These are phyloP conservation scores for Hydractinia symbiolongicarpus DNA, from an alignment of 30 jellyfish, hydroid and myxozoan genomes.

Conservation along the genomic window DNA sequence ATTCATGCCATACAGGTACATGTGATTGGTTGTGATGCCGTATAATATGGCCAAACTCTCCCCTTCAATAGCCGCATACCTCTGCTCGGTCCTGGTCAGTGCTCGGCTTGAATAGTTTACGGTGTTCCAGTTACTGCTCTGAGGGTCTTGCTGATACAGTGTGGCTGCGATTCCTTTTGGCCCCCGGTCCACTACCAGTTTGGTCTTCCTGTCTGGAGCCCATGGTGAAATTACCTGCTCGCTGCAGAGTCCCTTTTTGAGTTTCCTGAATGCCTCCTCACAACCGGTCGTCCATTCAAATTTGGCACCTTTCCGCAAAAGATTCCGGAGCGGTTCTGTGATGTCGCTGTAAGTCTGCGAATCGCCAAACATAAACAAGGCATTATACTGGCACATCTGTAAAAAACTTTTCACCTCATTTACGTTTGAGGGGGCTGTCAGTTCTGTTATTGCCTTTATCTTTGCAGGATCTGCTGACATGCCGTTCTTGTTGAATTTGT, in stretches of 20 bases:
- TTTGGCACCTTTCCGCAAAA: constrained; percentile 24
- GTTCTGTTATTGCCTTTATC: constrained; percentile 12
- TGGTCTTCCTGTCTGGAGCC: constrained; percentile 27
- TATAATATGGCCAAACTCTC: constrained; percentile 25
- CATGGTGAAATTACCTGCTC: constrained; percentile 37
- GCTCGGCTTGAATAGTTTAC: constrained; percentile 19
- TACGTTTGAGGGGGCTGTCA: constrained; percentile 13
- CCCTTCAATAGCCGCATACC: constrained; percentile 31
- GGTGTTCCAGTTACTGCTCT: constrained; percentile 22
- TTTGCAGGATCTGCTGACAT: constrained; percentile 38
- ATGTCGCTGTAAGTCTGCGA: constrained; percentile 22
- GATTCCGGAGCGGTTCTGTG: constrained; percentile 31
- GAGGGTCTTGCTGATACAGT: constrained; percentile 29
- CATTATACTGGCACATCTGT: constrained; percentile 37
- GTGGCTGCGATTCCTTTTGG: constrained; percentile 42
- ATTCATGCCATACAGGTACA: constrained; percentile 25
- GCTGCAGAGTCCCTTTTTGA: constrained; percentile 23
- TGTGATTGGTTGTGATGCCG: constrained; percentile 26
- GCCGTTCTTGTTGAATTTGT: constrained; percentile 25
- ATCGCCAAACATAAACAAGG: constrained; percentile 25
- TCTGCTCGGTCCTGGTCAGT: constrained; percentile 26
- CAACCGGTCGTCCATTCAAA: constrained; percentile 21
- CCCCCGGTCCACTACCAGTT: constrained; percentile 31
- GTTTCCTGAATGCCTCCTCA: constrained; percentile 20
- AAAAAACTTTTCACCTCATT: constrained; percentile 19